Percentiles rank a stretch among this genome's conserved stretches.
Conservation (phyloP, 2,797 vertebrate species). For the Anomalospiza imberbis region DNA sequence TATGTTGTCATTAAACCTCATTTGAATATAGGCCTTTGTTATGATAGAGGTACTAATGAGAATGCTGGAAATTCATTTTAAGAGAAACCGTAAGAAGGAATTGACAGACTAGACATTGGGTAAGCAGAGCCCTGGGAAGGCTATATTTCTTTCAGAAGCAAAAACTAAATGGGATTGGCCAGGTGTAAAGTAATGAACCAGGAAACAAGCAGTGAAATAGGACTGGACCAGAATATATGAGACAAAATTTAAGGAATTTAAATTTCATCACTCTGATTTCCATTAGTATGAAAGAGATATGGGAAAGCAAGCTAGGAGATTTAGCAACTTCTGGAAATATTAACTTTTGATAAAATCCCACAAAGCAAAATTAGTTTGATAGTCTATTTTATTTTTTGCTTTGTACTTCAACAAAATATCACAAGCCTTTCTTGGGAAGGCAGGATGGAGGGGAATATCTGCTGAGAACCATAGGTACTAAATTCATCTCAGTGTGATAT, state of each 20-base stretch:
- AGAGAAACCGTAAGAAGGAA: not conserved
- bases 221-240: not conserved
- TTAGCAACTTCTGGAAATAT: not conserved
- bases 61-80: not conserved
- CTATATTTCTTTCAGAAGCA: not conserved
- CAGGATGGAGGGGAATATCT: not conserved
- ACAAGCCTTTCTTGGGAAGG: not conserved
- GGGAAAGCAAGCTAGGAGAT: not conserved
- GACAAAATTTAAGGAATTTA: not conserved
- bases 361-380: not conserved
- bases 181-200: not conserved
- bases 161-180: not conserved
- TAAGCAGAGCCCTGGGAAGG: not conserved
- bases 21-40: not conserved
- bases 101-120: not conserved
- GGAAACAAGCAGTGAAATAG: not conserved
- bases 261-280: not conserved
- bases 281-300: not conserved
- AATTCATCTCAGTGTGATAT: constrained; percentile 1
- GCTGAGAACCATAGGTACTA: not conserved
- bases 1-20: not conserved
- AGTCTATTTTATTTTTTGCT: not conserved
- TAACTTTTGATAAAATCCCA: not conserved
- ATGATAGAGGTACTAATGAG: not conserved
- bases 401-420: not conserved